Percentiles rank a stretch among this genome's conserved stretches.
phyloP scores from a whole-genome alignment of 2,888 invertebrate species.

The Apocheima hispidaria region DNA sequence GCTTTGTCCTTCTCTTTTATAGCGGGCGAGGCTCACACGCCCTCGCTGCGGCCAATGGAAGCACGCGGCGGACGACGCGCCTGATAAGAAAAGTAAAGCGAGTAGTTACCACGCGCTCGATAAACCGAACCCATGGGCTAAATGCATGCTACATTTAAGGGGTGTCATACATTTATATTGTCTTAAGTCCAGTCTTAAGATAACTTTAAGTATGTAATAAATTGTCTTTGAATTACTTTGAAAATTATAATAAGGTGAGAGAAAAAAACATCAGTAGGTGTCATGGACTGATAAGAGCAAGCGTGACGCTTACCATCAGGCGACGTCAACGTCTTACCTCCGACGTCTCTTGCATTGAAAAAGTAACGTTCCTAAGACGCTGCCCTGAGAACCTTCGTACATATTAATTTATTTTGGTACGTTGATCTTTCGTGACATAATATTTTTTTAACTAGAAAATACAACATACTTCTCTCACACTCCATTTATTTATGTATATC shows the following conservation, averaged over 20 bases:
- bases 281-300: no score
- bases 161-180: slow-evolving; percentile 46
- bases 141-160: slow-evolving; percentile 74
- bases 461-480: no score
- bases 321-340: no score
- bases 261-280: no score
- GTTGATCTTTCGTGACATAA: background rate
- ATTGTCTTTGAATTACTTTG: slow-evolving; percentile 1
- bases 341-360: no score
- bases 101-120: slow-evolving; percentile 71
- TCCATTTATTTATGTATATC: background rate
- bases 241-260: no score
- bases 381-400: background rate
- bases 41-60: slow-evolving; percentile 77
- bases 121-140: slow-evolving; percentile 46
- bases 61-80: slow-evolving; percentile 46
- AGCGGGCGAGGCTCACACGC: slow-evolving; percentile 68
- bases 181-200: slow-evolving; percentile 13
- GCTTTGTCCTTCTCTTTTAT: slow-evolving; percentile 38
- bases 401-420: background rate
- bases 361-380: background rate
- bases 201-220: slow-evolving; percentile 7
- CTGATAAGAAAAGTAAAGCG: slow-evolving; percentile 60
- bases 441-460: no score
- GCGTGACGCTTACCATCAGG: no score